Percentiles rank a stretch among this genome's conserved stretches.
phyloP scores from a whole-genome alignment of 2,113 vertebrate species.

The Herpetotheres cachinnans region DNA sequence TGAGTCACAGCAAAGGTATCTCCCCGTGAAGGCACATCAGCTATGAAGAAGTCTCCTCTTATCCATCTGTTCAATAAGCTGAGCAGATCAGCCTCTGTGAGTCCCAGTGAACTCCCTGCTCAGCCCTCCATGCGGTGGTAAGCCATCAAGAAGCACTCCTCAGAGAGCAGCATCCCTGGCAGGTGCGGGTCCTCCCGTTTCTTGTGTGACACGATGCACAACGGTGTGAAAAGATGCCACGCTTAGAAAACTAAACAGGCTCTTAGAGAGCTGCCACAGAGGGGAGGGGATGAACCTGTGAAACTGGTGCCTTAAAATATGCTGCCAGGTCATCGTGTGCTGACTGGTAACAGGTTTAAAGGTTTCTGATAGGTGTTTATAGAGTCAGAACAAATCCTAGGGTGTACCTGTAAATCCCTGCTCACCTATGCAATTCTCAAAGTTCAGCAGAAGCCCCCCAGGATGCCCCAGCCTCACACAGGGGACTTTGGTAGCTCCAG shows the following conservation, averaged over 20 bases:
- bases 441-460: not conserved
- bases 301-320: not conserved
- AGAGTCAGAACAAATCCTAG: not conserved
- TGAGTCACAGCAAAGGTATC: not conserved
- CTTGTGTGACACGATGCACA: not conserved
- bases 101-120: not conserved
- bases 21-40: not conserved
- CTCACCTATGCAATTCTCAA: not conserved
- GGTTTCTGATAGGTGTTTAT: not conserved
- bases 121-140: not conserved
- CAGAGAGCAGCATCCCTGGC: not conserved
- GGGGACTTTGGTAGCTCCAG: not conserved
- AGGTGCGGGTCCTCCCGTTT: not conserved
- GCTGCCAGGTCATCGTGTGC: not conserved
- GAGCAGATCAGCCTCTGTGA: not conserved
- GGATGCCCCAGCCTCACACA: not conserved
- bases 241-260: not conserved
- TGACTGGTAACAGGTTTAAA: not conserved
- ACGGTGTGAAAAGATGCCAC: rapidly evolving
- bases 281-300: not conserved
- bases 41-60: not conserved
- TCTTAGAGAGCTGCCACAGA: not conserved
- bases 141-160: not conserved
- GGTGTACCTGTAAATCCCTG: not conserved
- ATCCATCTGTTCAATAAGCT: not conserved